phyloP scores from a whole-genome alignment of 2,888 invertebrate genomes.

The Pherbina coryleti region DNA sequence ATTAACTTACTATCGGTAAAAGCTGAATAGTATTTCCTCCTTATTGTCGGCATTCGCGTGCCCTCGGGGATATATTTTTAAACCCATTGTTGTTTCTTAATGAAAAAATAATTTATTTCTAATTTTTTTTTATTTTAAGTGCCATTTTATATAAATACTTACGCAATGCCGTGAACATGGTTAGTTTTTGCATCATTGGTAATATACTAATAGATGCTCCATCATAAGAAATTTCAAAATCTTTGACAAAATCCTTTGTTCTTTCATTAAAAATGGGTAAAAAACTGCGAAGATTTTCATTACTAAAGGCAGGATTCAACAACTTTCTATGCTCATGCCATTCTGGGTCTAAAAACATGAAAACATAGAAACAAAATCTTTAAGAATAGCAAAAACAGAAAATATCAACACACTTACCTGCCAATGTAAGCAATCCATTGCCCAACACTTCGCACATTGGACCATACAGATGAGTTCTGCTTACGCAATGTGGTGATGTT shows the following conservation, averaged over 20 bases:
- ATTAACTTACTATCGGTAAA: conserved; percentile 59
- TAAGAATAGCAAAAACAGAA: no score
- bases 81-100: conserved; percentile 66
- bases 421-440: conserved; percentile 59
- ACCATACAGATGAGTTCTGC: conserved; percentile 61
- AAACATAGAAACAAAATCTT: no score
- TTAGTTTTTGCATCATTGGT: conserved; percentile 57
- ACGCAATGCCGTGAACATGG: conserved; percentile 62
- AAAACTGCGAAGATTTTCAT: conserved; percentile 61
- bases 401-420: conserved; percentile 53
- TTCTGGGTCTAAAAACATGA: conserved; percentile 57
- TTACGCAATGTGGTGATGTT: conserved; percentile 62
- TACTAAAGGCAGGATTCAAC: conserved; percentile 64
- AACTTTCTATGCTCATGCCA: conserved; percentile 64
- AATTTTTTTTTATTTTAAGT: not conserved
- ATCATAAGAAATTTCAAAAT: conserved; percentile 49
- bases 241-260: conserved; percentile 50
- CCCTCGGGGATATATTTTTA: conserved; percentile 48
- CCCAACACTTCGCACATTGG: conserved; percentile 62
- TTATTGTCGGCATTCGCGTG: conserved; percentile 40
- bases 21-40: conserved; percentile 52
- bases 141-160: conserved; percentile 46
- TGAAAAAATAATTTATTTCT: not conserved
- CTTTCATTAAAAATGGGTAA: conserved; percentile 62
- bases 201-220: conserved; percentile 55